Base-by-base conservation (phyloP, 2,797 vertebrate genomes). In the Chanos chanos region DNA sequence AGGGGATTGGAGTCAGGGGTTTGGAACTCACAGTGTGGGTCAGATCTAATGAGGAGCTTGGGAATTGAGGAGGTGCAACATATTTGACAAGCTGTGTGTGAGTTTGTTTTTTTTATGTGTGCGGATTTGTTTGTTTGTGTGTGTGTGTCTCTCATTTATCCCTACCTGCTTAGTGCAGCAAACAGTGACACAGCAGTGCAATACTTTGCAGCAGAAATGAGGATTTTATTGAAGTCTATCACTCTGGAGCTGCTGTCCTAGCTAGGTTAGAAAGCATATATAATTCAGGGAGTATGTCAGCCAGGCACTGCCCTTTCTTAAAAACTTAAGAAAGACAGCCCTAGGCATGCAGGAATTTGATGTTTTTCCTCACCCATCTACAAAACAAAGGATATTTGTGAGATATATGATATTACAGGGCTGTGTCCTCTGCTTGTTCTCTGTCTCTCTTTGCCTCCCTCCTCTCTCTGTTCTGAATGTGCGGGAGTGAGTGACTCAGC, bases 171-270 rank as follows among this genome's bases (percentile, higher is more conserved):
- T 9, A 9, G 16, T 10, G 27, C 37, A 24, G 19, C 8, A n/a
- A 10, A 10, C 7, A 24, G 21, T 43, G 33, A 41, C 48, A 49
- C 34, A 59, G 61, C 34, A 34, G 55, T 55, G 54, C 61, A 65
- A 64, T 68, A 61, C 48, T 47, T 19, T 24, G 53, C 49, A 36
- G 53, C 19, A 37, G 43, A 47, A 59, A 36, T 61, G 54, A 31
- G 40, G 56, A 49, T 48, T 39, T 62, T 49, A 60, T 56, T 34
- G 39, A 28, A 10, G 19, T 16, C 30, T 9, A 3, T 37, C 4
- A 15, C 37, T 48, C 39, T 40, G 9, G 19, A 16, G 12, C 7
- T 9, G 36, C 24, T 40, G n/a, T 48, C 21, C 41, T 33, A n/a
- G 7, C 22, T 28, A 27, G 19, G 33, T 34, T 12, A 1, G 30